Base-by-base conservation (phyloP, 2,797 vertebrate species). In the Catostomus latipinnis region DNA sequence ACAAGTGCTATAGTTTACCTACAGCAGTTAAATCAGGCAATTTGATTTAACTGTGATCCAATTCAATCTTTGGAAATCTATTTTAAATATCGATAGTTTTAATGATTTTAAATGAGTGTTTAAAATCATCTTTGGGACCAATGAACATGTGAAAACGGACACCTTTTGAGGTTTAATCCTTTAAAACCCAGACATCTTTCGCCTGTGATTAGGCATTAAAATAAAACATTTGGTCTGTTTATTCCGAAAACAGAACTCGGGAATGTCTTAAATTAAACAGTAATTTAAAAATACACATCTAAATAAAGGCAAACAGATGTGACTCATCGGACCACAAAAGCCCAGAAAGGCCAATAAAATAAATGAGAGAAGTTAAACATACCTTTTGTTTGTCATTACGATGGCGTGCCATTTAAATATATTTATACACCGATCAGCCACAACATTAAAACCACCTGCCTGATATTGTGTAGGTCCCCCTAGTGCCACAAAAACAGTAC, bases 201-300 rank as follows among this genome's bases (percentile, higher is more conserved):
- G 54, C 45, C 14, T 6, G 1, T 4, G 6, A 6, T 13, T 18
- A 14, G 12, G 7, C 11, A 74, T 50, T 58, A 77, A 74, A 54
- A 72, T 34, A 34, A 70, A 16, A 81, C 1, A 70, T 16, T 11
- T 58, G 49, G 14, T 73, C 71, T 78, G 78, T 77, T 82, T 60
- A 34, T 79, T 57, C 5, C 6, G 6, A 22, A 18, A 73, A 58
- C 50, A 68, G 85, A 86, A 86, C 56, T 79, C 65, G 86, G 88
- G 84, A 92, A 90, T 87, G 85, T 81, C 75, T 83, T 76, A 86
- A 83, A 56, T 34, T 34, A 34, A 34, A 34, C 34, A 34, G 22
- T 34, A 8, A 5, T 56, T 71, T 78, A 74, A 80, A 78, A 74
- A 85, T 84, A 81, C 81, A 74, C 45, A 65, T 84, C 87, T 86